Base-by-base conservation (phyloP, 2,113 vertebrate species). In the Aspiorhynchus laticeps region DNA sequence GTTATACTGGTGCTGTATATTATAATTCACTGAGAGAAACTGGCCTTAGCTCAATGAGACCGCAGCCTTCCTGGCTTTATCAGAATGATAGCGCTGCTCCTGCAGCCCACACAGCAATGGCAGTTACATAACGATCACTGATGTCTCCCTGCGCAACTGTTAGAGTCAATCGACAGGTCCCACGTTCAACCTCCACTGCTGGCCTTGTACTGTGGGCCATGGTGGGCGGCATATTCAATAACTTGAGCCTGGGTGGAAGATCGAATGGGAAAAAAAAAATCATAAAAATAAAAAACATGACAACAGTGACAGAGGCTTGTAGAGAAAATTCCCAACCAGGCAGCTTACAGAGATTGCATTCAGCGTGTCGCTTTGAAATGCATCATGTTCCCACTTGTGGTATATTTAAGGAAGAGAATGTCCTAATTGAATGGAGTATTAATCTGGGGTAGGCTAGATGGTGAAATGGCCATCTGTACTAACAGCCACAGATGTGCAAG, bases 111-210 rank as follows among this genome's bases (percentile, higher is more conserved):
- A 48, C 86, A 74, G 82, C 63, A 73, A 83, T 85, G 74, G 80
- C 48, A 33, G 73, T 89, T 89, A 79, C 87, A 87, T 89, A 90
- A 90, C 21, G 15, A 84, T 48, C 82, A 36, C 56, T 89, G 84
- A 86, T 75, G 84, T 56, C 75, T 85, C 59, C 71, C 76, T 10
- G 24, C 26, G 61, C 90, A 84, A 78, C 86, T 59, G 80, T 82
- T 88, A 53, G 46, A 86, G 65, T 85, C 69, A 81, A 75, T 84
- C 51, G 41, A 36, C 85, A 85, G 61, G 86, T 87, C 75, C 61
- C 65, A 86, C 74, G 48, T 38, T 28, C 88, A 78, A 43, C 80
- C 85, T 74, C 38, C 51, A 43, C 51, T 75, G 53, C 67, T 78
- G 75, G 88, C 69, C 85, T 87, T 59, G 41, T 69, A 77, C 74